phyloP scores from a whole-genome alignment of 2,888 invertebrate species.

The Pachymerium ferrugineum region DNA sequence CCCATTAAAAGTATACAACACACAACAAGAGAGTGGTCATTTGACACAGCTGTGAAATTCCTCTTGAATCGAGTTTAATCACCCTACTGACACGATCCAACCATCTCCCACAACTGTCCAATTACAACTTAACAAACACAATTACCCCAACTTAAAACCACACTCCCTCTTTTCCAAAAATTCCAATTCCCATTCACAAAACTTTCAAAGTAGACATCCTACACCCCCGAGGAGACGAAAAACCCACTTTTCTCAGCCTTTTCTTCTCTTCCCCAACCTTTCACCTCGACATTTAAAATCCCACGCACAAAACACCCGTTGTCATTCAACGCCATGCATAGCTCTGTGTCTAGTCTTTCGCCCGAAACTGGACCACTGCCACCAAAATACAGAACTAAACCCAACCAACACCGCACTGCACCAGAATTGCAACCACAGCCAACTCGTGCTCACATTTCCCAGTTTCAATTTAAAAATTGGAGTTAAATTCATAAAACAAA shows the following conservation, averaged over 20 bases:
- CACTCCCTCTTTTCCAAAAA: too few species aligned
- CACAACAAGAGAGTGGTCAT: neutral
- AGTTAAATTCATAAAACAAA: too few species aligned
- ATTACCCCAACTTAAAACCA: too few species aligned
- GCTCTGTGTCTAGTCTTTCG: neutral
- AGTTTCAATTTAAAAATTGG: too few species aligned
- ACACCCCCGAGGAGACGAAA: too few species aligned
- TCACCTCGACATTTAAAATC: neutral
- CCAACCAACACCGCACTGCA: neutral
- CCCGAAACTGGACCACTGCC: neutral
- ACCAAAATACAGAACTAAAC: neutral
- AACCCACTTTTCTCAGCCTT: too few species aligned
- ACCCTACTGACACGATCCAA: too few species aligned
- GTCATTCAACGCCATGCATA: neutral
- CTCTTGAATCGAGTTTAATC: slow-evolving; percentile 6
- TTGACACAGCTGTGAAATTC: slow-evolving; percentile 8
- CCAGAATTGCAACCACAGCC: neutral
- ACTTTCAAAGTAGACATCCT: too few species aligned
- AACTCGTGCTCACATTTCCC: too few species aligned
- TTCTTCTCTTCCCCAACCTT: neutral
- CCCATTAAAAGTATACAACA: neutral
- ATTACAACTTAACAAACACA: too few species aligned
- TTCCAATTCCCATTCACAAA: too few species aligned
- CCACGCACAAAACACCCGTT: neutral
- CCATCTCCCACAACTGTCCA: too few species aligned